Conservation (phyloP, 37 sponge, comb jelly and placozoan species). For the Ephydatia muelleri region DNA sequence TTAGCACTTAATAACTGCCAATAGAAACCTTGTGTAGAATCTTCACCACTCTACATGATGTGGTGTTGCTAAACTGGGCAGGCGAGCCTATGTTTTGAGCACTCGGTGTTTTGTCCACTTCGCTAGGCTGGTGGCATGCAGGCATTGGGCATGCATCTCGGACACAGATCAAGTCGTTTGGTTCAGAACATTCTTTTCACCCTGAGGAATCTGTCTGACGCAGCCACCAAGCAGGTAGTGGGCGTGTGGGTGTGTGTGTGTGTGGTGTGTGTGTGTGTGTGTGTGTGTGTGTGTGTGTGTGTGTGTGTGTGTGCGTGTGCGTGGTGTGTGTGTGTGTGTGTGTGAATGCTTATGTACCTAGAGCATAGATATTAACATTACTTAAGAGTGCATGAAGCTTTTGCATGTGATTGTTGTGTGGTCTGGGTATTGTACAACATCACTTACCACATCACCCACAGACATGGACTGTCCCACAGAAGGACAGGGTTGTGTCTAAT, state of each 20-base stretch:
- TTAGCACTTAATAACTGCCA: too few species aligned
- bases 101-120: not conserved
- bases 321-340: constrained; percentile 1
- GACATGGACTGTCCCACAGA: too few species aligned
- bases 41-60: too few species aligned
- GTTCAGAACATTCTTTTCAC: constrained; percentile 86
- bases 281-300: constrained; percentile 6
- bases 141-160: constrained; percentile 80
- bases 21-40: not conserved
- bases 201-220: constrained; percentile 92
- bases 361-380: too few species aligned
- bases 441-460: too few species aligned
- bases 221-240: constrained; percentile 78
- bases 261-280: constrained; percentile 17
- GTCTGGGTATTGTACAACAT: too few species aligned
- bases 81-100: too few species aligned
- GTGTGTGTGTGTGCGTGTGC: constrained; percentile 3
- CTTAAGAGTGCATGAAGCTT: too few species aligned
- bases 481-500: too few species aligned
- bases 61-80: too few species aligned
- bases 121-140: constrained; percentile 94
- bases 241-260: not conserved
- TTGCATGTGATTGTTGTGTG: too few species aligned
- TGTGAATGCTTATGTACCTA: not conserved
- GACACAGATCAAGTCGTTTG: constrained; percentile 65